Evolutionary conservation across 2,113 vertebrate species (phyloP).

Genomic region (Marmota monax): DNA sequence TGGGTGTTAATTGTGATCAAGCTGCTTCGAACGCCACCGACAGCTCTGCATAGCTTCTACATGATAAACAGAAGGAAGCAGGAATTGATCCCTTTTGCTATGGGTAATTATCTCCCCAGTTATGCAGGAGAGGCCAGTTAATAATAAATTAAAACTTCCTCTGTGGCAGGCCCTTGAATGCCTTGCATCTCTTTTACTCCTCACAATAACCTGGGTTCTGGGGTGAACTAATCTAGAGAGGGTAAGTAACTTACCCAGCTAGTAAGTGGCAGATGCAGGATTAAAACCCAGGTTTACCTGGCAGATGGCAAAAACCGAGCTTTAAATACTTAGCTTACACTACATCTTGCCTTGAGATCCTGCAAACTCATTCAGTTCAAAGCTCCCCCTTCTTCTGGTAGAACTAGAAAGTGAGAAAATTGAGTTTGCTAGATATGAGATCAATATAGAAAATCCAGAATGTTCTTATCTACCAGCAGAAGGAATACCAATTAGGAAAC

Average conservation of each 20-base stretch:
- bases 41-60: not conserved
- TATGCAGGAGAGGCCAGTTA: not conserved
- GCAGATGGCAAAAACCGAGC: not conserved
- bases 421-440: not conserved
- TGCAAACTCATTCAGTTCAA: not conserved
- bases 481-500: not conserved
- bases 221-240: not conserved
- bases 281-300: not conserved
- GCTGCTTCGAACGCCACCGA: not conserved
- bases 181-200: not conserved
- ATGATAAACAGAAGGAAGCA: not conserved
- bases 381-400: not conserved
- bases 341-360: not conserved
- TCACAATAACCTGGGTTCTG: not conserved
- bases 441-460: conserved; percentile 7
- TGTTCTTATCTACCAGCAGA: not conserved
- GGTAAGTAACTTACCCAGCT: not conserved
- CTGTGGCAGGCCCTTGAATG: not conserved
- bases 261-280: not conserved
- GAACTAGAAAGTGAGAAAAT: not conserved
- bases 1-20: not conserved
- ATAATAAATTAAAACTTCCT: not conserved
- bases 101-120: not conserved
- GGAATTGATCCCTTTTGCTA: not conserved
- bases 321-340: not conserved